These are phyloP conservation scores for Psittacus erithacus DNA, from an alignment of 2,113 vertebrate genomes.

Conservation along the genomic window DNA sequence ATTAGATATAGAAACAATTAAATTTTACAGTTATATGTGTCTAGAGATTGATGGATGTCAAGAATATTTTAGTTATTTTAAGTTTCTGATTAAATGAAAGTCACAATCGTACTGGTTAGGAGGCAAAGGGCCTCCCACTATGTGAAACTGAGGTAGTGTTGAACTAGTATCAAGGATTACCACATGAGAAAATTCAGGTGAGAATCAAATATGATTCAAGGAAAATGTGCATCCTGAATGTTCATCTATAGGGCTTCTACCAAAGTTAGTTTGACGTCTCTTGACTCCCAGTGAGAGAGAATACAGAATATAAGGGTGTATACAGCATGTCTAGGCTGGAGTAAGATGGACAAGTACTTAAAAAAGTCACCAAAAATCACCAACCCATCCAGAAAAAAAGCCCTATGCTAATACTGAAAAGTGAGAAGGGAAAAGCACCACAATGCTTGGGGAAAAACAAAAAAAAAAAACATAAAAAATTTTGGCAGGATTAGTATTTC, in stretches of 20 bases:
- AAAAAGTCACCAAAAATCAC: neutral
- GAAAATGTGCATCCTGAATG: neutral
- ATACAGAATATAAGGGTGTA: neutral
- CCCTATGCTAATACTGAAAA: neutral
- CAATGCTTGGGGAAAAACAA: neutral
- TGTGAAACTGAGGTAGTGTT: neutral
- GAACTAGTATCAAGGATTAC: neutral
- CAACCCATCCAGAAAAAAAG: neutral
- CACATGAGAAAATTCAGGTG: neutral
- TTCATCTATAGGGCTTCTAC: neutral
- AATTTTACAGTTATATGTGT: neutral
- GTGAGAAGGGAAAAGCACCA: constrained; percentile 3
- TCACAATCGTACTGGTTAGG: neutral
- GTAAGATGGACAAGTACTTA: neutral
- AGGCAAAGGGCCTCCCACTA: neutral
- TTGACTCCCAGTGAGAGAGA: neutral
- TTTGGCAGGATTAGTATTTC: constrained; percentile 46
- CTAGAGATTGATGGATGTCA: neutral
- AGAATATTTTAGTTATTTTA: constrained; percentile 28
- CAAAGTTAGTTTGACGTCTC: neutral
- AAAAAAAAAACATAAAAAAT: constrained; percentile 16
- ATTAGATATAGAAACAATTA: constrained; percentile 27
- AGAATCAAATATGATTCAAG: neutral
- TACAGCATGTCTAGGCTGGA: neutral
- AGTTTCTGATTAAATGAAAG: constrained; percentile 1